phyloP scores from a whole-genome alignment of 2,113 vertebrate genomes.

The Ophiodon elongatus region DNA sequence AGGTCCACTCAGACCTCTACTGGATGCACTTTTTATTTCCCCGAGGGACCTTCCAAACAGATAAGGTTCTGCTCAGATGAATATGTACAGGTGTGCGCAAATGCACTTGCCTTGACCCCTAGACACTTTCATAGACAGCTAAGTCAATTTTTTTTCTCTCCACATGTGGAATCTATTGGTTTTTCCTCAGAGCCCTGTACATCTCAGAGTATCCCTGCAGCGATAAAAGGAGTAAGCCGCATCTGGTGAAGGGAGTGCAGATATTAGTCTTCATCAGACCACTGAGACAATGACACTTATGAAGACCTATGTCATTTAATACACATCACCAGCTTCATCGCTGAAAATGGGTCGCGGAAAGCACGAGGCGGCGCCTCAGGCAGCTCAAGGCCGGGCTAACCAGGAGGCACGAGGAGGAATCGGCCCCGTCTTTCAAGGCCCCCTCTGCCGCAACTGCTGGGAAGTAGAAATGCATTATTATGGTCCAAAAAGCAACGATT shows the following conservation, averaged over 20 bases:
- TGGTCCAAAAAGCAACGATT: conserved; percentile 14
- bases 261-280: conserved; percentile 79
- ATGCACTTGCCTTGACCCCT: conserved; percentile 63
- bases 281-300: conserved; percentile 76
- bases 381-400: conserved; percentile 57
- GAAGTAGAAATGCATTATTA: conserved; percentile 25
- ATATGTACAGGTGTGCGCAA: conserved; percentile 23
- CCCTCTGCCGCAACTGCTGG: conserved; percentile 7
- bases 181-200: conserved; percentile 47
- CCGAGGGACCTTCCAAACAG: conserved; percentile 5
- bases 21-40: conserved; percentile 28
- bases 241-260: conserved; percentile 56
- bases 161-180: conserved; percentile 44
- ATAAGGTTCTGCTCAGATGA: conserved; percentile 36
- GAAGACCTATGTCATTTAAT: conserved; percentile 83
- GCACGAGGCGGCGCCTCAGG: conserved; percentile 47
- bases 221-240: conserved; percentile 58
- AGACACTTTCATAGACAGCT: conserved; percentile 35
- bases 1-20: conserved; percentile 9
- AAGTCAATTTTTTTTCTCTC: conserved; percentile 17
- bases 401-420: conserved; percentile 52
- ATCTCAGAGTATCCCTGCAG: conserved; percentile 54
- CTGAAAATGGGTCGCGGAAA: conserved; percentile 54
- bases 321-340: conserved; percentile 65
- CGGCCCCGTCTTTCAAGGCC: conserved; percentile 50